Evolutionary conservation across 2,113 vertebrate genomes (phyloP).

Genomic region (Prunella himalayana): DNA sequence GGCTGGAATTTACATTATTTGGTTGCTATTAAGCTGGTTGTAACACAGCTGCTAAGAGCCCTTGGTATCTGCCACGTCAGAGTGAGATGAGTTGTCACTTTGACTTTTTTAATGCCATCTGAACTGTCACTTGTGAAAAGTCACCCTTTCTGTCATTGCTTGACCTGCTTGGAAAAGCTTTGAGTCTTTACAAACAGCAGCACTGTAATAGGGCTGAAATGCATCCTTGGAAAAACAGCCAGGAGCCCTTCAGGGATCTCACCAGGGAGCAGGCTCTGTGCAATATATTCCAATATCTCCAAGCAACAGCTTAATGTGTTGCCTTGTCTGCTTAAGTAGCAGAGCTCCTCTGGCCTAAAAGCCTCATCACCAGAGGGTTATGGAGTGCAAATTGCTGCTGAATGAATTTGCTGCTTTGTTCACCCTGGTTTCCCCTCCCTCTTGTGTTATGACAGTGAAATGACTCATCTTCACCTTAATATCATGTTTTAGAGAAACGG

Average conservation of each 20-base stretch:
- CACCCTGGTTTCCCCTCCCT: neutral
- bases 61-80: neutral
- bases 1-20: neutral
- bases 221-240: neutral
- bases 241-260: neutral
- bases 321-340: neutral
- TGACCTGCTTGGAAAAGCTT: neutral
- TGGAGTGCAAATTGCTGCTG: neutral
- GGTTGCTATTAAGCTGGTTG: neutral
- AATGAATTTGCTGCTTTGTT: neutral
- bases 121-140: neutral
- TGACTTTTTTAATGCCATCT: neutral
- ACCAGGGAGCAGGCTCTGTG: neutral
- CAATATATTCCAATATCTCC: conserved; percentile 10
- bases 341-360: conserved; percentile 17
- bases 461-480: conserved; percentile 4
- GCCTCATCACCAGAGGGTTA: neutral
- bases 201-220: fast-evolving
- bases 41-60: neutral
- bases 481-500: neutral
- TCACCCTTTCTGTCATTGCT: neutral
- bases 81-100: fast-evolving
- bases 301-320: conserved; percentile 21
- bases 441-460: neutral
- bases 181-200: fast-evolving